phyloP scores from a whole-genome alignment of 1,140 invertebrate genomes.

The Bombus cullumanus region DNA sequence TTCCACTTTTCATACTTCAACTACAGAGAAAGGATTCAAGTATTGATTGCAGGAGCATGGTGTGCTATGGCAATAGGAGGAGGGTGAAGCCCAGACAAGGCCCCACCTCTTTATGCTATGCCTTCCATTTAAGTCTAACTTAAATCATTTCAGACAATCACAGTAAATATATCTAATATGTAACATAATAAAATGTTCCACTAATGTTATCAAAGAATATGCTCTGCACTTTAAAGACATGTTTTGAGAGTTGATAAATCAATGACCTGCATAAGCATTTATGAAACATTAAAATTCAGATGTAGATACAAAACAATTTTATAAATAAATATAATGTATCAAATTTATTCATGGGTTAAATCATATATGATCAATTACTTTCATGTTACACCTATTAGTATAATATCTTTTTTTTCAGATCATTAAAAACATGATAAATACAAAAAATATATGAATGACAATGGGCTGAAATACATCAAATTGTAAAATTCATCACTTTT shows the following conservation, averaged over 20 bases:
- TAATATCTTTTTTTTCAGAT: conserved; percentile 51
- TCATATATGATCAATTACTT: background rate
- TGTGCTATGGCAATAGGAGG: conserved; percentile 75
- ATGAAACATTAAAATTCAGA: background rate
- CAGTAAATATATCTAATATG: conserved; percentile 29
- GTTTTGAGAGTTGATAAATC: conserved; percentile 4
- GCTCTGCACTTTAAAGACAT: background rate
- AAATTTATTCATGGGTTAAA: background rate
- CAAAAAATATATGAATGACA: conserved; percentile 64
- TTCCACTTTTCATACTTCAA: conserved; percentile 66
- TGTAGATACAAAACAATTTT: background rate
- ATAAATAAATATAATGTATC: conserved; percentile 10
- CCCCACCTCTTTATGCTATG: conserved; percentile 71
- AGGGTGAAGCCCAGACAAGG: conserved; percentile 79
- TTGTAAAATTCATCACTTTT: conserved; percentile 42
- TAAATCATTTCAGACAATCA: conserved; percentile 63
- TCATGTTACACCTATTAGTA: conserved; percentile 5
- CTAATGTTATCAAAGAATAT: conserved; percentile 34
- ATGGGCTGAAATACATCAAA: conserved; percentile 73
- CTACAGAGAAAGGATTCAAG: conserved; percentile 78
- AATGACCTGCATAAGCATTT: conserved; percentile 28
- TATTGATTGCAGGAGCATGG: conserved; percentile 81
- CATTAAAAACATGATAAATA: conserved; percentile 49
- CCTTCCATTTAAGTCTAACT: conserved; percentile 69
- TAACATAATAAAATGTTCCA: conserved; percentile 45